phyloP scores from a whole-genome alignment of 2,888 invertebrate species.

The Rapana venosa region DNA sequence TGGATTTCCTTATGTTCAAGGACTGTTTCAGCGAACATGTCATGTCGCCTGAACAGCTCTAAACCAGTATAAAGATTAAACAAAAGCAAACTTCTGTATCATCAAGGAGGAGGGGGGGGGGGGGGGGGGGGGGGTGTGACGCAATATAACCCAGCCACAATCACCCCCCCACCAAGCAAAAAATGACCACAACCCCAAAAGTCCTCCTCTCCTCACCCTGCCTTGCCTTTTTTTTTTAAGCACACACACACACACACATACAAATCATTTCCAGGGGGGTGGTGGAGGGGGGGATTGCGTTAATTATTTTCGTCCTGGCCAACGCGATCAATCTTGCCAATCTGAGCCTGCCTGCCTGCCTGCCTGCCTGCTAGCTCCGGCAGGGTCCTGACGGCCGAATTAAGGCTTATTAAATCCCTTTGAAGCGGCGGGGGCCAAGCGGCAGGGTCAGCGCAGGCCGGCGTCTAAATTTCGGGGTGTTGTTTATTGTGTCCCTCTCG shows the following conservation, averaged over 20 bases:
- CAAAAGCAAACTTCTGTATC: too few relatives aligned
- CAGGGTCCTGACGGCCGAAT: not conserved
- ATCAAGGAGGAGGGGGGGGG: too few relatives aligned
- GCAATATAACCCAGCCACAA: not conserved
- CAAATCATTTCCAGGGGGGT: not conserved
- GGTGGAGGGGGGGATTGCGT: not conserved
- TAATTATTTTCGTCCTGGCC: conserved; percentile 23
- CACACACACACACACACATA: not conserved
- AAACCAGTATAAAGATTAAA: too few relatives aligned
- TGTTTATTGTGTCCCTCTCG: conserved; percentile 42
- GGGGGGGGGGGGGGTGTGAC: too few relatives aligned
- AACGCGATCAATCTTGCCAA: conserved; percentile 31
- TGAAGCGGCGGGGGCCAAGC: not conserved
- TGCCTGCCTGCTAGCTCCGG: not conserved
- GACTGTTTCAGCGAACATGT: too few relatives aligned
- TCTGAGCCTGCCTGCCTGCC: not conserved
- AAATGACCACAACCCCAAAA: not conserved
- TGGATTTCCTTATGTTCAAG: too few relatives aligned
- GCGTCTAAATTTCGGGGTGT: conserved; percentile 30
- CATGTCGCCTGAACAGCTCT: too few relatives aligned
- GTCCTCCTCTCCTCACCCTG: not conserved
- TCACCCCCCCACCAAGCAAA: not conserved
- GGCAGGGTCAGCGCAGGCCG: not conserved
- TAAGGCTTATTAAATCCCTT: conserved; percentile 34
- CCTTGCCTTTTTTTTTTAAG: too few relatives aligned